A percentile compares a stretch with the other conserved stretches of the same genome.
Evolutionary conservation across 2,113 vertebrate species (phyloP).

Genomic region (Orcinus orca): DNA sequence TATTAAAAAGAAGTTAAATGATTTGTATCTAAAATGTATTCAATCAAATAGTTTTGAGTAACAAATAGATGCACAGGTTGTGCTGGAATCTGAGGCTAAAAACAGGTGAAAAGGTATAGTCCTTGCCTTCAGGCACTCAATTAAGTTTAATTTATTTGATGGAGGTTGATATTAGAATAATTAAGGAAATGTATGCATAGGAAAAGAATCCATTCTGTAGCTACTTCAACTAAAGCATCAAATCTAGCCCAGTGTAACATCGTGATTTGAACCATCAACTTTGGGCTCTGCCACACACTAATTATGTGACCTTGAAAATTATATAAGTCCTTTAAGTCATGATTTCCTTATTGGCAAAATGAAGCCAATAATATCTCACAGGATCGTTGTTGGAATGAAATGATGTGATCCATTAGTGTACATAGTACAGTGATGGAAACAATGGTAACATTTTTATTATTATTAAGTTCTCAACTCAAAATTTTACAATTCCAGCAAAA

Average conservation of each 20-base stretch:
- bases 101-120: neutral
- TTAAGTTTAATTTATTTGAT: neutral
- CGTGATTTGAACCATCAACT: neutral
- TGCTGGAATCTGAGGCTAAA: neutral
- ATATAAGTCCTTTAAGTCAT: neutral
- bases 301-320: neutral
- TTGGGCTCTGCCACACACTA: neutral
- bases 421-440: neutral
- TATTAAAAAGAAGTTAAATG: neutral
- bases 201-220: neutral
- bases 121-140: neutral
- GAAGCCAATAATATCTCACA: neutral
- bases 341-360: neutral
- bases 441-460: neutral
- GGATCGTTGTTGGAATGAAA: neutral
- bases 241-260: neutral
- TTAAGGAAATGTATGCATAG: neutral
- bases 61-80: neutral
- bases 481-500: neutral
- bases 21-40: neutral
- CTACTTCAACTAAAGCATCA: neutral
- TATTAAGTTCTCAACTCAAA: neutral
- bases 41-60: neutral
- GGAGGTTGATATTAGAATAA: neutral
- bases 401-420: neutral